These are phyloP conservation scores for Rhagonycha fulva DNA, from an alignment of 2,888 invertebrate species.

Conservation along the genomic window DNA sequence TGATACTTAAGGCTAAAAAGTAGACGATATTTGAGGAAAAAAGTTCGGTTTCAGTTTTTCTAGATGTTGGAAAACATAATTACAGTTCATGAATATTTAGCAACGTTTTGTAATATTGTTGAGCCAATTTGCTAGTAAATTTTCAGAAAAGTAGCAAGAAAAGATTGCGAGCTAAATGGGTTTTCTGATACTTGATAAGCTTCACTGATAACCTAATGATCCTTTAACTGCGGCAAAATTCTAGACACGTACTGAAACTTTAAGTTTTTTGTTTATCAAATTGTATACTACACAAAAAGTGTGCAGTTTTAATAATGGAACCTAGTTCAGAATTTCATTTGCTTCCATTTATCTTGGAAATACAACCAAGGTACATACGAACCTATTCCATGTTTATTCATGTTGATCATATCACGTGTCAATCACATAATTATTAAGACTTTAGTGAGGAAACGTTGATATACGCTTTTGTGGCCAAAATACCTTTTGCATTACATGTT, in stretches of 20 bases:
- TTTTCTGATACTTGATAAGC: constrained; percentile 13
- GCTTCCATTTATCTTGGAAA: neutral
- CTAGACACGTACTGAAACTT: constrained; percentile 8
- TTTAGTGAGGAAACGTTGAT: neutral
- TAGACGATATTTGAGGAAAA: neutral
- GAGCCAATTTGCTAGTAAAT: constrained; percentile 1
- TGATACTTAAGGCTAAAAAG: neutral
- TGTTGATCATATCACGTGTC: neutral
- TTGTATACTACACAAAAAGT: neutral
- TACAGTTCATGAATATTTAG: neutral
- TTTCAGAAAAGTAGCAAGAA: neutral
- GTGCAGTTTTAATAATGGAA: neutral
- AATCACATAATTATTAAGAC: neutral
- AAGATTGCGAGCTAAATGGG: constrained; percentile 14
- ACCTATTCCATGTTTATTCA: neutral
- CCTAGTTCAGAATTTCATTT: neutral
- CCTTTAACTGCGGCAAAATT: constrained; percentile 11
- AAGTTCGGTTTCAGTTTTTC: neutral
- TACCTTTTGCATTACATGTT: neutral
- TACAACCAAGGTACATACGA: neutral
- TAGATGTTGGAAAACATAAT: neutral
- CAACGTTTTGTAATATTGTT: neutral
- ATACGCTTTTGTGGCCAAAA: neutral
- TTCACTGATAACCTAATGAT: constrained; percentile 18
- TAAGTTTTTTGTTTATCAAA: neutral